Conservation (phyloP, 53 echinoderm and acorn worm species). For the Arbacia lixula region DNA sequence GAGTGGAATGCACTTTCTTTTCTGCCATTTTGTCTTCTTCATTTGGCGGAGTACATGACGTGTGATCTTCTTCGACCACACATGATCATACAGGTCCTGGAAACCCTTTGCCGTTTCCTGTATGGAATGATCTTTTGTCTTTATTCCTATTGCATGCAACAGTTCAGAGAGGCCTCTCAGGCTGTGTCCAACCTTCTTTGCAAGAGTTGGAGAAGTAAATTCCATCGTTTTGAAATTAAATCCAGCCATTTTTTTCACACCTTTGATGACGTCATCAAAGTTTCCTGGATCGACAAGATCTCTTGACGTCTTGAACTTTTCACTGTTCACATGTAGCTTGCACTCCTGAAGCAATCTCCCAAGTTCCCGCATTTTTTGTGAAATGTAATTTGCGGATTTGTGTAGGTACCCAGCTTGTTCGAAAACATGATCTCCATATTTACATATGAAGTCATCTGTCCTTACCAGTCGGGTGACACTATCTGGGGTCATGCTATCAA, state of each 20-base stretch:
- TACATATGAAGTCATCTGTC: slow-evolving; percentile 33
- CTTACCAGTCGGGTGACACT: slow-evolving; percentile 21
- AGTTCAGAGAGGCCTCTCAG: slow-evolving; percentile 30
- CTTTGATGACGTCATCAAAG: slow-evolving; percentile 33
- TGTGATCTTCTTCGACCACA: slow-evolving; percentile 30
- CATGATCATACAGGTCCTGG: slow-evolving; percentile 16
- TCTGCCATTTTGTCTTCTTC: slow-evolving; percentile 24
- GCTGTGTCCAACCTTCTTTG: slow-evolving; percentile 46
- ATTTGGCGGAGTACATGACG: slow-evolving; percentile 39
- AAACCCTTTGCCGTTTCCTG: slow-evolving; percentile 35
- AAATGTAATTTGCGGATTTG: slow-evolving; percentile 16
- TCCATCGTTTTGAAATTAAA: slow-evolving; percentile 32
- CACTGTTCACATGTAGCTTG: slow-evolving; percentile 29
- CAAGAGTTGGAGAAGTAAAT: slow-evolving; percentile 38
- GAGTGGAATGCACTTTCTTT: slow-evolving; percentile 27
- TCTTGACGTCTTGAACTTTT: slow-evolving; percentile 3
- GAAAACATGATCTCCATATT: slow-evolving; percentile 17
- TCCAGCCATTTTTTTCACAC: slow-evolving; percentile 4
- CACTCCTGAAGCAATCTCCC: slow-evolving; percentile 11
- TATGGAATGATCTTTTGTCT: not conserved
- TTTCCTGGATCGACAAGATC: slow-evolving; percentile 38
- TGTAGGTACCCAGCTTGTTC: slow-evolving; percentile 33
- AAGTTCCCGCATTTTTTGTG: slow-evolving; percentile 25
- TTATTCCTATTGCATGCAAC: slow-evolving; percentile 16
- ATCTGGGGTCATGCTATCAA: slow-evolving; percentile 12